A percentile compares a stretch with the other conserved stretches of the same genome.
These are phyloP conservation scores for Mus pahari DNA, from an alignment of 2,113 vertebrate genomes.

Conservation along the genomic window DNA sequence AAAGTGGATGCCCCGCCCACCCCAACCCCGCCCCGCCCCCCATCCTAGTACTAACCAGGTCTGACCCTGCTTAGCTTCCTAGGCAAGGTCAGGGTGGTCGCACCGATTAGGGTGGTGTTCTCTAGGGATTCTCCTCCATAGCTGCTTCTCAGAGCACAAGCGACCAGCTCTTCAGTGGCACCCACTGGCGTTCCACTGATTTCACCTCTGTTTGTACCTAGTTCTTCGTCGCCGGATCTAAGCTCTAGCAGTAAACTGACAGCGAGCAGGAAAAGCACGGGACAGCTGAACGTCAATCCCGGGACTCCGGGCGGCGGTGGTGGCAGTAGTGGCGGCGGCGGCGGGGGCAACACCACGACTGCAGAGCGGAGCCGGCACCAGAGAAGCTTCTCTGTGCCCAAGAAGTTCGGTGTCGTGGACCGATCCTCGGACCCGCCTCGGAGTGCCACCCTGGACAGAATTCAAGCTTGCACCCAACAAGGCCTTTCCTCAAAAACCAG, in stretches of 20 bases:
- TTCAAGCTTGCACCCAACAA: slow-evolving; percentile 96
- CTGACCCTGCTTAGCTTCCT: background rate
- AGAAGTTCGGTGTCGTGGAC: slow-evolving; percentile 97
- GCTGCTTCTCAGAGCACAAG: background rate
- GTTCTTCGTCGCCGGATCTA: slow-evolving; percentile 97
- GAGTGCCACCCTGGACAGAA: slow-evolving; percentile 97
- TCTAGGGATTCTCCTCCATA: background rate
- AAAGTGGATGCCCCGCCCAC: background rate
- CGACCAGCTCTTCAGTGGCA: background rate
- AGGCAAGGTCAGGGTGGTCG: background rate
- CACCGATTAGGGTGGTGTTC: background rate
- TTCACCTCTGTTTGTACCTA: slow-evolving; percentile 65
- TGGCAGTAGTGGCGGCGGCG: no score
- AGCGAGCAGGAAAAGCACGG: slow-evolving; percentile 96
- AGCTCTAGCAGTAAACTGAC: slow-evolving; percentile 93
- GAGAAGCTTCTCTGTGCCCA: slow-evolving; percentile 98
- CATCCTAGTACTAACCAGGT: background rate
- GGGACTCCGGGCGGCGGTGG: slow-evolving; percentile 82
- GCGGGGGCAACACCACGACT: slow-evolving; percentile 86
- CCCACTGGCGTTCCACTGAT: background rate
- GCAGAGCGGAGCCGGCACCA: slow-evolving; percentile 95
- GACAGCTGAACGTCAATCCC: slow-evolving; percentile 94
- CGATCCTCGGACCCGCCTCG: slow-evolving; percentile 94
- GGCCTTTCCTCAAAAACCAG: slow-evolving; percentile 90
- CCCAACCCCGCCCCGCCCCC: no score